Conservation (phyloP, 2,113 vertebrate species). For the Tor tambroides region DNA sequence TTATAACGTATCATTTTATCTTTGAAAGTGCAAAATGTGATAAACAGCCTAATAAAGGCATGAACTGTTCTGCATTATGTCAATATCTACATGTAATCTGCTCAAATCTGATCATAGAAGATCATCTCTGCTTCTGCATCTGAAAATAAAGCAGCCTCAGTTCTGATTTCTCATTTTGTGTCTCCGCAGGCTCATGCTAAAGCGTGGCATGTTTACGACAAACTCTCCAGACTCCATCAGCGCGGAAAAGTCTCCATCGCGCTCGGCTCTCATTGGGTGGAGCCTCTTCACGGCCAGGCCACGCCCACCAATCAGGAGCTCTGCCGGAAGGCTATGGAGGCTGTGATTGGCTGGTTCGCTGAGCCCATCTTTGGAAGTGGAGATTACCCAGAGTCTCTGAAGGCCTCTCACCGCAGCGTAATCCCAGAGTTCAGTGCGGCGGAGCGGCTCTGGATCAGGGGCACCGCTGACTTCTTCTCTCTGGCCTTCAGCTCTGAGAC, state of each 20-base stretch:
- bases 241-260: constrained; percentile 88
- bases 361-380: constrained; percentile 87
- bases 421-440: constrained; percentile 81
- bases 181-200: constrained; percentile 87
- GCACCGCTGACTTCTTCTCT: constrained; percentile 93
- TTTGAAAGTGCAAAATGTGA: not conserved
- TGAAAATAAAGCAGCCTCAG: too few species aligned
- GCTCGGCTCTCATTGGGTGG: constrained; percentile 93
- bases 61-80: not conserved
- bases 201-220: constrained; percentile 89
- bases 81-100: not conserved
- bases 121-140: not conserved
- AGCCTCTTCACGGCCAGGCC: constrained; percentile 78
- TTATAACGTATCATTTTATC: too few species aligned
- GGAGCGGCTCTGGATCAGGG: constrained; percentile 81
- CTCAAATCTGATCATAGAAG: not conserved
- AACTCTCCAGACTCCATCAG: constrained; percentile 81
- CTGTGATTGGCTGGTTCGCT: constrained; percentile 93
- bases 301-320: constrained; percentile 69
- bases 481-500: constrained; percentile 96
- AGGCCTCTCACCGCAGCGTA: constrained; percentile 63
- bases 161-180: not conserved
- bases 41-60: not conserved
- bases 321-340: constrained; percentile 88
- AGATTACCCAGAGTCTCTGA: constrained; percentile 87